Percentiles rank a stretch among this genome's conserved stretches.
These are phyloP conservation scores for Dioctria rufipes DNA, from an alignment of 2,888 invertebrate species.

Conservation along the genomic window DNA sequence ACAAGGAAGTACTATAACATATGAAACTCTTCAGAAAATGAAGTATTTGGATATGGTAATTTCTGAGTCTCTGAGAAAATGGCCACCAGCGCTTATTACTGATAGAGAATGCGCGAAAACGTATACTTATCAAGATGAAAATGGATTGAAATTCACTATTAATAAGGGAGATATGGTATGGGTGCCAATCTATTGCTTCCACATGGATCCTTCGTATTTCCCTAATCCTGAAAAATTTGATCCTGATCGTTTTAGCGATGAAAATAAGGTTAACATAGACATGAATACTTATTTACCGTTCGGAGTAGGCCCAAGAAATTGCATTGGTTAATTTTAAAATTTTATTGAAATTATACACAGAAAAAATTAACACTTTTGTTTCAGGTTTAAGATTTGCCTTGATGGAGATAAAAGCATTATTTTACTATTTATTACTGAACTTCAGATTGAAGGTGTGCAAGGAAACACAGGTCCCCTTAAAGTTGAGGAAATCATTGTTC, in stretches of 20 bases:
- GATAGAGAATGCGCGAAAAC: conserved; percentile 74
- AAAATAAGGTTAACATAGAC: conserved; percentile 73
- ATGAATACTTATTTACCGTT: conserved; percentile 74
- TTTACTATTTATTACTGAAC: conserved; percentile 49
- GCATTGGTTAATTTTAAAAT: conserved; percentile 72
- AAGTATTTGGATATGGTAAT: conserved; percentile 75
- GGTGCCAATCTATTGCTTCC: conserved; percentile 71
- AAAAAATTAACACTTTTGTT: background rate
- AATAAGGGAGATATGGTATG: conserved; percentile 64
- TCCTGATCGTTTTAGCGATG: conserved; percentile 75
- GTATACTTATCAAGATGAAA: conserved; percentile 68
- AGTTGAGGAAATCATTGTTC: conserved; percentile 19
- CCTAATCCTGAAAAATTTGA: conserved; percentile 75
- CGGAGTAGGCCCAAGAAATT: conserved; percentile 76
- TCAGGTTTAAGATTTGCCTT: conserved; percentile 56
- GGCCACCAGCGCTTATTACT: conserved; percentile 72
- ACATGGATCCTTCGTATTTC: conserved; percentile 73
- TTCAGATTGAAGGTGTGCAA: conserved; percentile 50
- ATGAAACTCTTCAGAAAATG: conserved; percentile 75
- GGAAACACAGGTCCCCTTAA: conserved; percentile 53
- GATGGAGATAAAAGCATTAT: conserved; percentile 54
- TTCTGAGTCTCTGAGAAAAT: conserved; percentile 73
- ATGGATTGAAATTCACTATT: conserved; percentile 64
- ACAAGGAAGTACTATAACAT: conserved; percentile 72
- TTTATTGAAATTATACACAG: background rate